Evolutionary conservation across 2,888 invertebrate genomes (phyloP).

Genomic region (Acrobasis consociella): DNA sequence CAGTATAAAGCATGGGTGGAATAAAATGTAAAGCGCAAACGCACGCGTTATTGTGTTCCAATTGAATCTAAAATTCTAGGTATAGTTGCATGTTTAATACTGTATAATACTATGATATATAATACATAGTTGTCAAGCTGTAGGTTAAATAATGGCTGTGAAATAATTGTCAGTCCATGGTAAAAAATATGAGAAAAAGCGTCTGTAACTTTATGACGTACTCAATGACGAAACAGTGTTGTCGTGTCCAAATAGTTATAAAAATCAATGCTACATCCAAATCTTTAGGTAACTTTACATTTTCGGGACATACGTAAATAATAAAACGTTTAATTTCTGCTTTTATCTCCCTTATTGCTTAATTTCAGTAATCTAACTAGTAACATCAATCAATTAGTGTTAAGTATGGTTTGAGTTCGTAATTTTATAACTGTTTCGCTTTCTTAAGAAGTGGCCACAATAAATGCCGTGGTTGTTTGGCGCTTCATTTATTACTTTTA

Average conservation of each 20-base stretch:
- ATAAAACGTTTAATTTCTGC: not conserved
- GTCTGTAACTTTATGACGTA: slow-evolving; percentile 10
- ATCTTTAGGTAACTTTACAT: not conserved
- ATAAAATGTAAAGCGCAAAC: not conserved
- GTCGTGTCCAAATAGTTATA: slow-evolving; percentile 12
- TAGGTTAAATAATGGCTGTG: slow-evolving; percentile 77
- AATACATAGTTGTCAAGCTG: slow-evolving; percentile 37
- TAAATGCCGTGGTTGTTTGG: too few relatives aligned
- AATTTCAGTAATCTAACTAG: not conserved
- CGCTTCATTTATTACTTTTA: not conserved
- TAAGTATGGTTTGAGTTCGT: not conserved
- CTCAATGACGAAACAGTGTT: slow-evolving; percentile 15
- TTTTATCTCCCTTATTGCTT: not conserved
- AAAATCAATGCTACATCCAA: not conserved
- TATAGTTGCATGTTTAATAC: slow-evolving; percentile 37
- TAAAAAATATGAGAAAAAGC: slow-evolving; percentile 33
- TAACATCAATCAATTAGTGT: not conserved
- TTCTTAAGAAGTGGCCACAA: too few relatives aligned
- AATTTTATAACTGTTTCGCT: too few relatives aligned
- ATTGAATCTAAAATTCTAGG: not conserved
- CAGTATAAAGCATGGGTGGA: not conserved
- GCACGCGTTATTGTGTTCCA: not conserved
- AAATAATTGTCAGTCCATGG: slow-evolving; percentile 67
- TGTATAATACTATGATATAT: slow-evolving; percentile 33
- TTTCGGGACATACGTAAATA: not conserved